Percentiles rank a stretch among this genome's conserved stretches.
Conservation (phyloP, 2,888 invertebrate species). For the Lissocephala sabroskyi region DNA sequence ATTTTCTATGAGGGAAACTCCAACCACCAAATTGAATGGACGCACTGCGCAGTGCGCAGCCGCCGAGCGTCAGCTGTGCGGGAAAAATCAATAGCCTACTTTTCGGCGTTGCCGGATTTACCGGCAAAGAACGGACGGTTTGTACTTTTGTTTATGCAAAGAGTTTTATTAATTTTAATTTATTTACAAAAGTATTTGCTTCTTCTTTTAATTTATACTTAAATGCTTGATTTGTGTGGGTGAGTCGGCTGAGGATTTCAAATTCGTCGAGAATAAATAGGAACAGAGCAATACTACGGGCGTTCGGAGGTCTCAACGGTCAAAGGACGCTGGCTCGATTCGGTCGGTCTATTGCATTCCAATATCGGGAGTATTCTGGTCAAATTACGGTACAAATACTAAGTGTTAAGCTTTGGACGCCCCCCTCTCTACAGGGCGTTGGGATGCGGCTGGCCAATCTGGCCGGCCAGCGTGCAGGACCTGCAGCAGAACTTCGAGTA, state of each 20-base stretch:
- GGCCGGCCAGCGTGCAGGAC: conserved; percentile 91
- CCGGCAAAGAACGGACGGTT: too few species aligned
- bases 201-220: conserved; percentile 35
- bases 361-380: conserved; percentile 5
- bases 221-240: conserved; percentile 49
- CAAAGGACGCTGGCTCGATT: conserved; percentile 14
- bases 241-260: too few species aligned
- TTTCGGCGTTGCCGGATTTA: too few species aligned
- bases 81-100: conserved; percentile 56
- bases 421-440: conserved; percentile 57
- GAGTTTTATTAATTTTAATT: conserved; percentile 39
- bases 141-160: conserved; percentile 33
- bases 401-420: conserved; percentile 21
- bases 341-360: conserved; percentile 37
- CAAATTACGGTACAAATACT: conserved; percentile 36
- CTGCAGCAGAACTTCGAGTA: conserved; percentile 95
- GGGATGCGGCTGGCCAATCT: conserved; percentile 73
- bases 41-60: conserved; percentile 44
- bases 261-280: conserved; percentile 66
- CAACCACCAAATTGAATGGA: conserved; percentile 30
- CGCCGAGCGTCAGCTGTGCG: conserved; percentile 44
- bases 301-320: conserved; percentile 33
- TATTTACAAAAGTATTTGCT: conserved; percentile 54
- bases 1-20: conserved; percentile 33
- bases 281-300: conserved; percentile 67